phyloP scores from a whole-genome alignment of 1,140 invertebrate genomes.

The Drosophila nigrodunni region DNA sequence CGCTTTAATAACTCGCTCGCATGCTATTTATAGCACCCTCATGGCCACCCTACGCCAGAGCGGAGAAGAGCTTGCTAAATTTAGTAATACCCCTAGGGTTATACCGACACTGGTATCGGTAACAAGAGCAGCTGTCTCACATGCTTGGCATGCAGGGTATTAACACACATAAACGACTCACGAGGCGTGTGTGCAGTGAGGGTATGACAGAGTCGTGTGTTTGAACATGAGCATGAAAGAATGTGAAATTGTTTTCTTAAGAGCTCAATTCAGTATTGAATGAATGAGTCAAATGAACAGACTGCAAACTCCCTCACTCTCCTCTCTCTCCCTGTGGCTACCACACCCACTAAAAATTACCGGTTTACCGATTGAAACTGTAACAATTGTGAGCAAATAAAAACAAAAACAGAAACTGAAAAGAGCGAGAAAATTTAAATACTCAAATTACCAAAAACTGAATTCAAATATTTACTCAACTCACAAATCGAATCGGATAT shows the following conservation, averaged over 20 bases:
- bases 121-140: constrained; percentile 28
- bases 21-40: constrained; percentile 62
- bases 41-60: constrained; percentile 36
- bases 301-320: too few relatives aligned
- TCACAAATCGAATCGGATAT: constrained; percentile 28
- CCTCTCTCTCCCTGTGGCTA: background rate
- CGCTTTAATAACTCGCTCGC: constrained; percentile 54
- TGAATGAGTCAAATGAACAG: too few relatives aligned
- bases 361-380: constrained; percentile 47
- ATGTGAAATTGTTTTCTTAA: background rate
- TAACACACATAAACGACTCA: constrained; percentile 3
- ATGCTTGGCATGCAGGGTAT: constrained; percentile 33
- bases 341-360: constrained; percentile 40
- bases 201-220: too few relatives aligned
- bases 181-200: background rate
- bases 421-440: constrained; percentile 17
- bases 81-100: constrained; percentile 32
- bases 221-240: too few relatives aligned
- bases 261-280: background rate
- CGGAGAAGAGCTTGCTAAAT: constrained; percentile 44
- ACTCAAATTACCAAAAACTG: constrained; percentile 45
- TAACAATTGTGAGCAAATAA: constrained; percentile 24
- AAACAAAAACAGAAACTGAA: background rate
- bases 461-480: constrained; percentile 61
- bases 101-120: constrained; percentile 9